Percentiles rank a stretch among this genome's conserved stretches.
These are phyloP conservation scores for Nymphalis urticae DNA, from an alignment of 2,888 invertebrate genomes.

Conservation along the genomic window DNA sequence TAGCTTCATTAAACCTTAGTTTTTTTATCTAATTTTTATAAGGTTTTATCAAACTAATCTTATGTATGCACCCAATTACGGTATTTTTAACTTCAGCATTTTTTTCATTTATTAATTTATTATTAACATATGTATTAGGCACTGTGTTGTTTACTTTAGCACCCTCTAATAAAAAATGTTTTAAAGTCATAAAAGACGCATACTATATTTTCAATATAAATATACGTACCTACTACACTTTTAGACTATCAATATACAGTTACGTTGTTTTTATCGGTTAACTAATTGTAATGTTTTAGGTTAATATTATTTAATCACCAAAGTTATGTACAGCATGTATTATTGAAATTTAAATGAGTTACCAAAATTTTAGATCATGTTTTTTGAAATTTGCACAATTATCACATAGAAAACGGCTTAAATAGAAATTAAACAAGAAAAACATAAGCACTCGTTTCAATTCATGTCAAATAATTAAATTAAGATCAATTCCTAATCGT, in stretches of 20 bases:
- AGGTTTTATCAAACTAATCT: conserved; percentile 1
- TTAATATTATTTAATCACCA: conserved; percentile 67
- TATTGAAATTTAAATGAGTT: conserved; percentile 49
- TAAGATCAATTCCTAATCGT: no score
- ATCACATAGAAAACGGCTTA: neutral
- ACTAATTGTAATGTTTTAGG: conserved; percentile 71
- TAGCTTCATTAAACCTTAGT: conserved; percentile 18
- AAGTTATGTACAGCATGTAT: conserved; percentile 55
- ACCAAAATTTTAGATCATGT: conserved; percentile 60
- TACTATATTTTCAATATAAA: conserved; percentile 7
- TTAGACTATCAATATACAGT: conserved; percentile 56
- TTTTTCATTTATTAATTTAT: conserved; percentile 30
- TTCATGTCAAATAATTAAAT: no score
- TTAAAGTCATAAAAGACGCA: conserved; percentile 16
- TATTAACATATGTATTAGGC: conserved; percentile 11
- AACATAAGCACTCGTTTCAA: neutral
- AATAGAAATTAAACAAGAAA: neutral
- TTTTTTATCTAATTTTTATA: conserved; percentile 14
- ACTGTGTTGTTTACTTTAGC: conserved; percentile 11
- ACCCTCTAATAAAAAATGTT: conserved; percentile 1
- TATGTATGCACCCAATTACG: conserved; percentile 5
- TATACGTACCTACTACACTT: conserved; percentile 10
- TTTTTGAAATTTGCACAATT: conserved; percentile 57
- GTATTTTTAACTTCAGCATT: conserved; percentile 33
- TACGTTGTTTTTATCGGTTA: conserved; percentile 68